Conservation (phyloP, 2,888 invertebrate genomes). For the Notocelia uddmanniana region DNA sequence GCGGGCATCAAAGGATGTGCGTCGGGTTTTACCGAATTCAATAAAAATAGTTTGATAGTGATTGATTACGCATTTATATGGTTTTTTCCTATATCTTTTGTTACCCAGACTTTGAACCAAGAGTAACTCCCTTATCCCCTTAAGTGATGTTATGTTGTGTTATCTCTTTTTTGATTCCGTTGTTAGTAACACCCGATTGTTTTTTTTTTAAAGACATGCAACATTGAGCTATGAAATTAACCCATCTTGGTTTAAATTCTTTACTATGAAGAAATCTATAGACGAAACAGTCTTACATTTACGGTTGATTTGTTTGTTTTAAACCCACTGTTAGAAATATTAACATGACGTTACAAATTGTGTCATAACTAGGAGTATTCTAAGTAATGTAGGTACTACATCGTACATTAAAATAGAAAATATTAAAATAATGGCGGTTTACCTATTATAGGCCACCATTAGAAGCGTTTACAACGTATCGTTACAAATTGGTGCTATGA, state of each 20-base stretch:
- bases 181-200: neutral
- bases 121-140: neutral
- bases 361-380: no score
- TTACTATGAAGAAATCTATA: no score
- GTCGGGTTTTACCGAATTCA: neutral
- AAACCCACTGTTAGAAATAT: no score
- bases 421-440: no score
- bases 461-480: neutral
- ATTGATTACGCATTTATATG: neutral
- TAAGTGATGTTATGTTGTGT: neutral
- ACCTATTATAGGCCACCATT: no score
- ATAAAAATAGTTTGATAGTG: neutral
- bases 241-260: no score
- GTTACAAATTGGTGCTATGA: neutral
- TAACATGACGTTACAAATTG: no score
- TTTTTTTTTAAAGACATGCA: neutral
- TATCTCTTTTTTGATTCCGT: neutral
- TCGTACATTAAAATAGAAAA: no score
- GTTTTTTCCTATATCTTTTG: neutral
- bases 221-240: neutral
- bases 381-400: no score
- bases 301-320: no score
- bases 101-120: neutral
- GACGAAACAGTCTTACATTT: no score
- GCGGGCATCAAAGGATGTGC: neutral